phyloP scores from a whole-genome alignment of 2,797 vertebrate species.

The Taenioides sp. region DNA sequence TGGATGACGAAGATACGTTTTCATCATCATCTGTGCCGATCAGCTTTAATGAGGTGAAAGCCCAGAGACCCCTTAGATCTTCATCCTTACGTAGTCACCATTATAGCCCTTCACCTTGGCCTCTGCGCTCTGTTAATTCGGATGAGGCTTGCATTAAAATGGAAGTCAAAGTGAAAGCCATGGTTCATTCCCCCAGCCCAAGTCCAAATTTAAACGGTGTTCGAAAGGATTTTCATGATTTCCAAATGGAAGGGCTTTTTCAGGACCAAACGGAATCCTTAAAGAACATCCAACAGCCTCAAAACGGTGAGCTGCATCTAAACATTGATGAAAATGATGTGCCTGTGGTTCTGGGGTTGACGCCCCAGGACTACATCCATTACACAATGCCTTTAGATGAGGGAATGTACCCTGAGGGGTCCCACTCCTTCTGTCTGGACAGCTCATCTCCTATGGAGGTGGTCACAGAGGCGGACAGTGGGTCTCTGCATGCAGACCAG shows the following conservation, averaged over 20 bases:
- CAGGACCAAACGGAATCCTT: conserved; percentile 83
- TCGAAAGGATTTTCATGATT: conserved; percentile 90
- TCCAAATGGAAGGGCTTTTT: conserved; percentile 88
- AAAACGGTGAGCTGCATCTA: conserved; percentile 88
- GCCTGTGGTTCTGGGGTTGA: conserved; percentile 95
- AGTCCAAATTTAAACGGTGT: conserved; percentile 92
- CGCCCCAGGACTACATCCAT: conserved; percentile 98
- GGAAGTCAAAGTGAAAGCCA: conserved; percentile 95
- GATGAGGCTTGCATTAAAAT: conserved; percentile 95
- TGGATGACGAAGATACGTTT: conserved; percentile 91
- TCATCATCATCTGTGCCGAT: conserved; percentile 93
- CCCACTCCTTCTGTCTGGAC: conserved; percentile 90
- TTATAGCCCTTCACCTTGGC: conserved; percentile 98
- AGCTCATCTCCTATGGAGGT: conserved; percentile 94
- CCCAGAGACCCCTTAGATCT: conserved; percentile 90
- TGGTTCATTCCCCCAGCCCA: conserved; percentile 91
- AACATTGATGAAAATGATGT: conserved; percentile 91
- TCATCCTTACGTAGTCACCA: conserved; percentile 92
- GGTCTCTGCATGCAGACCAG: conserved; percentile 82
- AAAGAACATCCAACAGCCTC: conserved; percentile 85
- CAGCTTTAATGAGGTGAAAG: conserved; percentile 90
- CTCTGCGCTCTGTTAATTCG: conserved; percentile 88
- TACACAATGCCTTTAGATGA: conserved; percentile 99
- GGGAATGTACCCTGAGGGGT: conserved; percentile 94
- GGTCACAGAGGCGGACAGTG: conserved; percentile 81